These are phyloP conservation scores for Hyperopisus bebe DNA, from an alignment of 2,113 vertebrate species.

Conservation along the genomic window DNA sequence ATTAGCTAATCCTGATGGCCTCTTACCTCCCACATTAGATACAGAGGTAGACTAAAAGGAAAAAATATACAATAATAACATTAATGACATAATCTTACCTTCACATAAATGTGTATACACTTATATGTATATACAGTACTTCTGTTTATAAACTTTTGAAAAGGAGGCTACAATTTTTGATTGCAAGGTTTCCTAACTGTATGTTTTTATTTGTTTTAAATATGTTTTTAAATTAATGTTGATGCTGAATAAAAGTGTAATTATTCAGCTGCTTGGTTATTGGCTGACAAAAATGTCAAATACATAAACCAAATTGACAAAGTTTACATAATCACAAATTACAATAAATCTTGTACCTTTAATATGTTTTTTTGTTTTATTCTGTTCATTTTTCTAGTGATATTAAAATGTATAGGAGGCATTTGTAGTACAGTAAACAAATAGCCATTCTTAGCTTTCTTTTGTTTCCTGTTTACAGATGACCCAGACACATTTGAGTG, in stretches of 20 bases:
- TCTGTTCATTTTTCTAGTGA: not conserved
- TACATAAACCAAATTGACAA: not conserved
- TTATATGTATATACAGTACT: not conserved
- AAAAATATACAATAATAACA: not conserved
- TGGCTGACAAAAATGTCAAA: not conserved
- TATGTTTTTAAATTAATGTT: not conserved
- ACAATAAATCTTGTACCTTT: not conserved
- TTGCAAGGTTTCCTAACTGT: not conserved
- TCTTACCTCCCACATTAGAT: not conserved
- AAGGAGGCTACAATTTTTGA: not conserved
- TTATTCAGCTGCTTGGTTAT: not conserved
- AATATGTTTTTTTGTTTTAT: not conserved
- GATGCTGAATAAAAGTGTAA: not conserved
- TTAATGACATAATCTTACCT: not conserved
- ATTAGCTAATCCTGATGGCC: not conserved
- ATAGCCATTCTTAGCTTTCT: slow-evolving; percentile 6
- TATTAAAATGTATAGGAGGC: not conserved
- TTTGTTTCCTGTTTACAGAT: slow-evolving; percentile 48
- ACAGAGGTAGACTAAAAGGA: not conserved
- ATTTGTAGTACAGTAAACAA: not conserved
- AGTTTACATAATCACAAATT: not conserved
- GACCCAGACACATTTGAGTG: slow-evolving; percentile 25
- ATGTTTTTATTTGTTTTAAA: not conserved
- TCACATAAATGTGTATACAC: not conserved
- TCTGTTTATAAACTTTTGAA: not conserved